Evolutionary conservation across 2,797 vertebrate species (phyloP), one percentile per base, ranked within the genome.

Genomic region (Eutrigla gurnardus): DNA sequence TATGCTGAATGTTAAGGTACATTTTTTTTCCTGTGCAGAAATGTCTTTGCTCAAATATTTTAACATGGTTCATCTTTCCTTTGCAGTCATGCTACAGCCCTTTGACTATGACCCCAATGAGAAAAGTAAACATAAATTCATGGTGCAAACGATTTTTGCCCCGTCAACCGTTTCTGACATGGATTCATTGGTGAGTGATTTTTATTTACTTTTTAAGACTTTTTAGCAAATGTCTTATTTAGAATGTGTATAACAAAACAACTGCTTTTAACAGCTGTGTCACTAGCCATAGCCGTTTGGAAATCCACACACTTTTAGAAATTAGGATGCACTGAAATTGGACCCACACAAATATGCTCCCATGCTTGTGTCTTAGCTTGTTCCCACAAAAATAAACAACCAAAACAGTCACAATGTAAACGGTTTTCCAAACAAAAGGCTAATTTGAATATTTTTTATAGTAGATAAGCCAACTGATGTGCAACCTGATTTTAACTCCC

Each of bases 111-210:
- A 99, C 84, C 98, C 98, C 85, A 99, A 98, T 66, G 98, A 99
- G 94, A 99, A 99, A 93, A 99, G 97, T 94, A 99, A 99, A 97
- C 98, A 99, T 89, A 99, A 99, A 94, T 99, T 99, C 89, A 99
- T 99, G 98, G 98, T 99, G 93, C 98, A 99, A 93, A 98, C 97
- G 36, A 97, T 99, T 93, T 99, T 97, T 81, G 97, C 97, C 61
- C 97, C 97, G n/a, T 85, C 96, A 88, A 91, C 93, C 83, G 93
- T 94, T 87, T 86, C 96, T 86, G 98, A 99, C 93, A 97, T 98
- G 96, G 98, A 99, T 87, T 93, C 94, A 81, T 95, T 99, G 98
- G 98, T 99, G 89, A 96, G 97, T 93, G 14, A 35, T 25, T 55
- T 43, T 39, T 37, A 12, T 49, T 59, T 45, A 32, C 6, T 55